Evolutionary conservation across 2,113 vertebrate species (phyloP).

Genomic region (Larimichthys polyactis): DNA sequence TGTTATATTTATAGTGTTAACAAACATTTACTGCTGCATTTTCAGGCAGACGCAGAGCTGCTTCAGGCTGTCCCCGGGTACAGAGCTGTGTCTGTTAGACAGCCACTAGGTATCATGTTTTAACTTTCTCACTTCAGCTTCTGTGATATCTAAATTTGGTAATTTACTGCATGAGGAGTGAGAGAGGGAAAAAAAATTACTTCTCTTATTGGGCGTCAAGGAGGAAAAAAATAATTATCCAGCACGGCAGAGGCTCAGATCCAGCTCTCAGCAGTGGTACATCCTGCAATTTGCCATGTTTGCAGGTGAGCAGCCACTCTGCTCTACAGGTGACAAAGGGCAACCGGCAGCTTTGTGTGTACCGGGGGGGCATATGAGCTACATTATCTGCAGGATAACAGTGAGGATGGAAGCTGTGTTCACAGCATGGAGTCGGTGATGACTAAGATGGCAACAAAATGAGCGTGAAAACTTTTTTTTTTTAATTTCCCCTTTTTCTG

Average conservation of each 20-base stretch:
- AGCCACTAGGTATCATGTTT: neutral
- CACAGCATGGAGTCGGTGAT: neutral
- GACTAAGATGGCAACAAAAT: neutral
- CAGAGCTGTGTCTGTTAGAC: neutral
- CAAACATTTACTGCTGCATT: neutral
- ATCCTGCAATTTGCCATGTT: constrained; percentile 23
- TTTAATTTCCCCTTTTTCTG: neutral
- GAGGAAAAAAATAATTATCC: constrained; percentile 5
- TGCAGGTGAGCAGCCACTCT: neutral
- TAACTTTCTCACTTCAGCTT: neutral
- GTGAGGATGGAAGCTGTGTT: neutral
- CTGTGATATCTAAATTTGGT: constrained; percentile 7
- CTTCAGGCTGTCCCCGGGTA: neutral
- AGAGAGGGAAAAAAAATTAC: neutral
- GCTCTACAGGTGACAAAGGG: neutral
- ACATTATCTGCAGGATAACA: neutral
- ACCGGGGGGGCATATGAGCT: neutral
- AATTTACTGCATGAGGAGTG: neutral
- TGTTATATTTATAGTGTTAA: constrained; percentile 2
- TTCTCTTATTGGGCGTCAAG: neutral
- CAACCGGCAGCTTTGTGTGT: neutral
- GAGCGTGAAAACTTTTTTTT: neutral
- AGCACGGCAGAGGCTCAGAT: neutral
- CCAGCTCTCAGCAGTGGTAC: constrained; percentile 6
- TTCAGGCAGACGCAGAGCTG: neutral